Conservation (phyloP, 2,113 vertebrate species). For the Micromys minutus region DNA sequence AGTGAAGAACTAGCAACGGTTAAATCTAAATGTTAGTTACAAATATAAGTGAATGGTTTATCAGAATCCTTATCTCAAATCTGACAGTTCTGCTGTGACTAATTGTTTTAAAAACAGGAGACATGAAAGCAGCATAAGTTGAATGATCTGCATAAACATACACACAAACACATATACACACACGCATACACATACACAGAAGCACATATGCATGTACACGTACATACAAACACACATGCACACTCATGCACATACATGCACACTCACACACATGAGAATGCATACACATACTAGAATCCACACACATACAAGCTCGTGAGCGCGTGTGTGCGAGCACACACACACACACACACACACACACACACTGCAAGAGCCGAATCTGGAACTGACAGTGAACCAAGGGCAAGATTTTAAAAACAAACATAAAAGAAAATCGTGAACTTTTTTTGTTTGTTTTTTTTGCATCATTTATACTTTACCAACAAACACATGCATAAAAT, state of each 20-base stretch:
- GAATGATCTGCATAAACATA: not conserved
- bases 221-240: not conserved
- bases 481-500: not conserved
- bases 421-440: not conserved
- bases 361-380: too few relatives aligned
- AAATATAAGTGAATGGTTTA: not conserved
- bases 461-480: not conserved
- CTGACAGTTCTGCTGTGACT: not conserved
- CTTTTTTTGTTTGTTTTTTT: not conserved
- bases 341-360: too few relatives aligned
- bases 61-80: not conserved
- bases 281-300: not conserved
- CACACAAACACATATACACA: not conserved
- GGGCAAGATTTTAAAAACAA: not conserved
- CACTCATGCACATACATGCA: too few relatives aligned
- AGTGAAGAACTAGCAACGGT: not conserved
- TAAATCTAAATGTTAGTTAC: not conserved
- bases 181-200: not conserved
- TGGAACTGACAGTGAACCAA: not conserved
- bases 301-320: too few relatives aligned
- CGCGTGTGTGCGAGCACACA: too few relatives aligned
- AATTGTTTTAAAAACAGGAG: not conserved
- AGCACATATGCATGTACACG: not conserved
- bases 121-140: not conserved
- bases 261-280: rapidly evolving